Evolutionary conservation across 2,888 invertebrate species (phyloP), one percentile per base, ranked within the genome.

Genomic region (Chelonus formosanus): DNA sequence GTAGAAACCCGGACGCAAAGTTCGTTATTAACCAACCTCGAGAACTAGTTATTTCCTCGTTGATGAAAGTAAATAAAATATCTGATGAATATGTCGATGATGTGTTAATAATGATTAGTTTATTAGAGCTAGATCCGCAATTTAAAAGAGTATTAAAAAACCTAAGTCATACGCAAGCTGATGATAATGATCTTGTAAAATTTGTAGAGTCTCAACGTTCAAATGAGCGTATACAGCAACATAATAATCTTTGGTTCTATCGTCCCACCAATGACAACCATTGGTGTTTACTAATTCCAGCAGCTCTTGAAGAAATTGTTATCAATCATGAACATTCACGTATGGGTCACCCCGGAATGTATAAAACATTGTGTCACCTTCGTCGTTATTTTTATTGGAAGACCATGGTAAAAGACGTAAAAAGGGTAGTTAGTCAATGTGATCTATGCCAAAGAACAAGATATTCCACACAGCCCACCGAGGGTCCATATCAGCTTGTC

Each of bases 1-100:
- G 76, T 7, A 48, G 78, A 3, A 73, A 68, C 8, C 53, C 53
- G 4, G 53, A 61, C 4, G 32, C 45, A 31, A 53, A 53, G 6
- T 53, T 61, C 53, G 53, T 44, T 5, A 44, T 44, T 5, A 31
- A 50, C 3, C n/a, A 34, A 36, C 6, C 47, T 4, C 5, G 4
- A 32, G 31, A 35, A 32, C 5, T 40, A 3, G 8, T 40, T 3
- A 32, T 60, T 6, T 58, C 57, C 2, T 31, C 32, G 4, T 4
- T 57, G 32, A 32, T 57, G 6, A 45, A 45, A n/a, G n/a, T n/a
- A 4, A 45, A 32, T 20, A 34, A 45, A 4, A 31, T 31, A 4
- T 32, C 31, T 2, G 5, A 31, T 5, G 3, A 45, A 8, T 5
- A n/a, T 44, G 6, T 3, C 32, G 8, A 10, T 6, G 47, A 10